A percentile compares a stretch with the other conserved stretches of the same genome.
These are phyloP conservation scores for Laspeyria flexula DNA, from an alignment of 2,888 invertebrate species.

Conservation along the genomic window DNA sequence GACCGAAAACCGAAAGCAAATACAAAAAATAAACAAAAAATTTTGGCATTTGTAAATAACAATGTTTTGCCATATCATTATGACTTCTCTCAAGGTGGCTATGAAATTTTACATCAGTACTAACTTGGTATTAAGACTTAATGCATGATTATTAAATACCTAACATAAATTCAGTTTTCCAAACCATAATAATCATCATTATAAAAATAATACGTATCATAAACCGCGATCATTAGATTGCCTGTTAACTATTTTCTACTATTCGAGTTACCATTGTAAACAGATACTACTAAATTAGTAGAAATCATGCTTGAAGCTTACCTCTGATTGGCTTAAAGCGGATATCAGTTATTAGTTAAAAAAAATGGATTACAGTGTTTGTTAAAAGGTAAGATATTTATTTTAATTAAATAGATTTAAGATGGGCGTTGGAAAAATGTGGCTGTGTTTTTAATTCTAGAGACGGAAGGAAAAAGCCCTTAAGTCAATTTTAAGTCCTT, in stretches of 20 bases:
- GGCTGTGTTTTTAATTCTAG: too few relatives aligned
- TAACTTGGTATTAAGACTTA: too few relatives aligned
- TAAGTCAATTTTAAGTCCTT: too few relatives aligned
- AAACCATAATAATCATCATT: background rate
- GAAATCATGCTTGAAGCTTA: slow-evolving; percentile 61
- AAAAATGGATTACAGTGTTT: slow-evolving; percentile 34
- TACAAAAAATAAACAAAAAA: too few relatives aligned
- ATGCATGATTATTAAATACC: background rate
- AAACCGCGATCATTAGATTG: slow-evolving; percentile 14
- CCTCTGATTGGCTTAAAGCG: slow-evolving; percentile 53
- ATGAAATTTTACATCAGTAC: too few relatives aligned
- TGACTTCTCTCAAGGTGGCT: too few relatives aligned
- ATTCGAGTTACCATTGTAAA: slow-evolving; percentile 21
- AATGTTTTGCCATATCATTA: too few relatives aligned
- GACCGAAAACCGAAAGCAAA: too few relatives aligned
- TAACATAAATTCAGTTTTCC: too few relatives aligned
- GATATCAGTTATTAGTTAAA: slow-evolving; percentile 25
- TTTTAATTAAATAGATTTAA: slow-evolving; percentile 11
- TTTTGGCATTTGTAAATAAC: too few relatives aligned
- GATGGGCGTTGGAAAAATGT: slow-evolving; percentile 6
- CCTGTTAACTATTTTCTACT: slow-evolving; percentile 18
- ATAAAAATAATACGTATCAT: background rate
- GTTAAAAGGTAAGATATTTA: slow-evolving; percentile 55
- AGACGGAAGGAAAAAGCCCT: too few relatives aligned
- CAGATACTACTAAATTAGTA: slow-evolving; percentile 56